Evolutionary conservation across 1,140 invertebrate genomes (phyloP), one percentile per base, ranked within the genome.

Genomic region (Zaprionus davidi): DNA sequence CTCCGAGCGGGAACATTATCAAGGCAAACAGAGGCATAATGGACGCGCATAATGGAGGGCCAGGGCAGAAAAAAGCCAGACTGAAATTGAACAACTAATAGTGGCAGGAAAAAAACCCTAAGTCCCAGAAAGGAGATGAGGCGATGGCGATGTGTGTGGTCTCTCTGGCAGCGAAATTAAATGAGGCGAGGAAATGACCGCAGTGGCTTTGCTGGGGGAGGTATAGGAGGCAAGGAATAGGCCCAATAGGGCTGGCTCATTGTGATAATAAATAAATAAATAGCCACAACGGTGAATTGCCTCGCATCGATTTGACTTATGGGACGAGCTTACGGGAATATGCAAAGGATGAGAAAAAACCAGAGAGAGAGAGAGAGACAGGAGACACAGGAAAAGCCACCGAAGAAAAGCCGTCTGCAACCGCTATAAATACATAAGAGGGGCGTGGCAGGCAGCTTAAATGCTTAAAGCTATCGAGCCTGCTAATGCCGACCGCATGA

Each of bases 251-350:
- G 83, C 82, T 86, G 83, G 69, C 77, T 87, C 84, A 86, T 86
- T 87, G 84, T 80, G 83, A 83, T 83, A 87, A 86, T 86, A 86
- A 86, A 86, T 86, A 86, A 86, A 81, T 86, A 87, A 88, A 83
- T 78, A 87, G 77, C 80, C 83, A 58, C 79, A 78, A 82, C 67
- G 72, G 64, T 74, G 55, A 12, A 20, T 36, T 46, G 64, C 75
- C 64, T 81, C 65, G 69, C 75, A 85, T 86, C 82, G 78, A 87
- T 86, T 87, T 71, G 72, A 70, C 67, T 70, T 70, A 58, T 66
- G 41, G 62, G 62, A 63, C 66, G 51, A 24, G 51, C 71, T 74
- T 69, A 69, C 36, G 24, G 44, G 51, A 46, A 38, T 86, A 86
- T 86, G 82, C 82, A 85, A 84, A 76, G 53, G 57, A 55, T 36